These are phyloP conservation scores for Microvelia longipes DNA, from an alignment of 1,140 invertebrate genomes.

Conservation along the genomic window DNA sequence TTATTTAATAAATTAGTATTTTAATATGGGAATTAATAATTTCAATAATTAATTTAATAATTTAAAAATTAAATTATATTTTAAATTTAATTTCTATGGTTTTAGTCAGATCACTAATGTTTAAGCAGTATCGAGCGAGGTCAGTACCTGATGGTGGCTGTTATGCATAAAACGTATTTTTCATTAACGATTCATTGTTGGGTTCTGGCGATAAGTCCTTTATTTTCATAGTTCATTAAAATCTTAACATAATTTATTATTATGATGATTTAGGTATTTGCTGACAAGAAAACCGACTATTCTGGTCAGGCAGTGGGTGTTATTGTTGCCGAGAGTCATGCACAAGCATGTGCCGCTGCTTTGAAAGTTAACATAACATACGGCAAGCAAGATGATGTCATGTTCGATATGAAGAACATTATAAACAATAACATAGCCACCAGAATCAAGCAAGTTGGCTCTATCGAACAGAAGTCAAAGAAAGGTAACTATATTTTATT, in stretches of 20 bases:
- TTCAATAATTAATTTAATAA: no score
- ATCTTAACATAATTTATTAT: neutral
- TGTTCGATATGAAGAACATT: constrained; percentile 7
- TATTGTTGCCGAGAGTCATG: constrained; percentile 44
- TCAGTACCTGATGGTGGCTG: no score
- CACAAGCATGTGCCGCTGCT: constrained; percentile 43
- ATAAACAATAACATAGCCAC: constrained; percentile 6
- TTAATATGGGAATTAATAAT: no score
- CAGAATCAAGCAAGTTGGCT: constrained; percentile 11
- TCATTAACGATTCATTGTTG: no score
- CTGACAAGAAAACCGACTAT: constrained; percentile 36
- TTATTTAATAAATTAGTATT: no score
- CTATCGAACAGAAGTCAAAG: constrained; percentile 9
- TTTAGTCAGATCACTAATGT: no score
- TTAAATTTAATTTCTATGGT: no score
- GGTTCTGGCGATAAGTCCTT: no score
- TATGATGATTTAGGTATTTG: constrained; percentile 31
- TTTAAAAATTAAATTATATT: no score
- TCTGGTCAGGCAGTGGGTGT: constrained; percentile 58
- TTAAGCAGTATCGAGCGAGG: no score
- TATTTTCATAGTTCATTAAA: neutral
- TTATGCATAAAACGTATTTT: no score
- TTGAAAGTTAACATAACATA: constrained; percentile 50
- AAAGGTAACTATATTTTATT: no score
- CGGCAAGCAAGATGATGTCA: constrained; percentile 7